Evolutionary conservation across 2,113 vertebrate species (phyloP), one percentile per base, ranked within the genome.

Genomic region (Microtus pennsylvanicus): DNA sequence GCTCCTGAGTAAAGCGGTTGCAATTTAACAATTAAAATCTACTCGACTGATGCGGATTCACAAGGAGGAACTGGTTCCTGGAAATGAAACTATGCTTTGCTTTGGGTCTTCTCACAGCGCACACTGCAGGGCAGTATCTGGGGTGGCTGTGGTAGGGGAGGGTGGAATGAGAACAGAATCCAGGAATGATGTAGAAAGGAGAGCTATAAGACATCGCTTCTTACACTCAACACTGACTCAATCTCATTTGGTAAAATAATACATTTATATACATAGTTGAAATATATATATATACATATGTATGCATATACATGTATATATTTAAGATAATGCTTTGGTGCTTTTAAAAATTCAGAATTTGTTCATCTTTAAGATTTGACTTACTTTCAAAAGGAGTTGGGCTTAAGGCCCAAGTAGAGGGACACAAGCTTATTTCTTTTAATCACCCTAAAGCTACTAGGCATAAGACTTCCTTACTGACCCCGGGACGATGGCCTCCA

Each of bases 361-460:
- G 14, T 94, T 93, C 72, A 86, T 55, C 9, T 83, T 38, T 19
- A 77, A 87, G 6, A 14, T 91, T 87, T 89, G 47, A 80, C 33
- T 76, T 92, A 77, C 72, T 35, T 47, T 72, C 28, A 30, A 33
- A 83, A 33, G 52, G 21, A 24, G 74, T 65, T 86, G 11, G 45
- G 65, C n/a, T 87, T 50, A 22, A 87, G 67, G 28, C 69, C 30
- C 2, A 6, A 33, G 4, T 70, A 6, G 45, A 92, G 63, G 13
- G 26, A 52, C 61, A 65, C 17, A 83, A 83, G 45, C 38, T 24
- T 81, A 61, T 67, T 90, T 83, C 47, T 95, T 96, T 95, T 93
- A 93, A 97, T 94, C 96, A 89, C 94, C 97, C 97, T 97, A 95
- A 97, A 97, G 94, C 96, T 95, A 97, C 98, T 97, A 98, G 95